These are phyloP conservation scores for Podarcis lilfordi DNA, from an alignment of 2,797 vertebrate species.

Conservation along the genomic window DNA sequence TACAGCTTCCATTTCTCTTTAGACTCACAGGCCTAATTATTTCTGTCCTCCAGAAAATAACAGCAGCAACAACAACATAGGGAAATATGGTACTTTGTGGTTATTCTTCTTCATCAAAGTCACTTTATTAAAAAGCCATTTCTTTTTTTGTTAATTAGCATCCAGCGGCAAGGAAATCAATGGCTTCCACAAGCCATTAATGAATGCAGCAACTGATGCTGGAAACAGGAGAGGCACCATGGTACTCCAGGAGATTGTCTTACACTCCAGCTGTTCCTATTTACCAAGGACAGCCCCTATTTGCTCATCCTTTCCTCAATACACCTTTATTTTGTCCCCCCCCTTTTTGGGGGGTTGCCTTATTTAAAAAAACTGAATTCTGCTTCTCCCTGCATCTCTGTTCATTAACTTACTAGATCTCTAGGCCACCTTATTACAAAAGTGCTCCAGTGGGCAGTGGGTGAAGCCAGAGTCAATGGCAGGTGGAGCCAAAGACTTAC, in stretches of 20 bases:
- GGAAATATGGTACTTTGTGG: slow-evolving; percentile 52
- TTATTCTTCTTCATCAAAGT: slow-evolving; percentile 56
- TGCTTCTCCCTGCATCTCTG: no score
- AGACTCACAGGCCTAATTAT: slow-evolving; percentile 66
- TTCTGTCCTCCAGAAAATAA: slow-evolving; percentile 52
- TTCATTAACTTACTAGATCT: no score
- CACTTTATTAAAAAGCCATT: slow-evolving; percentile 40
- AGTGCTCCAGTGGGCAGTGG: no score
- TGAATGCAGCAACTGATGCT: slow-evolving; percentile 49
- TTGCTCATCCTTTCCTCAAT: background rate
- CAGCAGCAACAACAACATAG: background rate
- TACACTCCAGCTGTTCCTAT: background rate
- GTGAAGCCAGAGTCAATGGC: no score
- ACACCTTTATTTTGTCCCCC: background rate
- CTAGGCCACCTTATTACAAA: no score
- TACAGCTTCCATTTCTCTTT: slow-evolving; percentile 53
- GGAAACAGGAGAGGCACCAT: background rate
- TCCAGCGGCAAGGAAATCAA: slow-evolving; percentile 34
- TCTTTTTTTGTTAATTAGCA: slow-evolving; percentile 32
- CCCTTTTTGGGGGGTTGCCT: background rate
- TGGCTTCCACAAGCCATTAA: slow-evolving; percentile 44
- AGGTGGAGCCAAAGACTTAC: no score
- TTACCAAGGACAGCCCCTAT: background rate
- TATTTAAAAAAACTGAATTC: no score
- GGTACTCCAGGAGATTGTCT: background rate